A percentile compares a stretch with the other conserved stretches of the same genome.
Conservation (phyloP, 1,140 invertebrate genomes). For the Drosophila biarmipes region DNA sequence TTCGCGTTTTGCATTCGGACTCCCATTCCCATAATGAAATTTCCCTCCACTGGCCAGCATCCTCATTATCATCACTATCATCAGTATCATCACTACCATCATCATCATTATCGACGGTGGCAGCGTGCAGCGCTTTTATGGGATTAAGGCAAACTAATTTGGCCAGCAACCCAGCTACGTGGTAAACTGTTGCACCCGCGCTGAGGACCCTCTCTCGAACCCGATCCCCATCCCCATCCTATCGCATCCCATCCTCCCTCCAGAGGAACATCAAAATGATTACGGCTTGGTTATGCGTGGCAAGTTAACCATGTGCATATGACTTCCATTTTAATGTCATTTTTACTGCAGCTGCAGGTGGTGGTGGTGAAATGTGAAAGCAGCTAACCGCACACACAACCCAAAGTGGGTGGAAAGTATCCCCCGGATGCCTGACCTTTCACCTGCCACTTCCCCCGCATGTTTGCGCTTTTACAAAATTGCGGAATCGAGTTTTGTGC, state of each 20-base stretch:
- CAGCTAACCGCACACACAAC: constrained; percentile 1
- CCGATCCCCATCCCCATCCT: neutral
- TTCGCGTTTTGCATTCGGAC: constrained; percentile 11
- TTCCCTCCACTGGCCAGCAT: constrained; percentile 24
- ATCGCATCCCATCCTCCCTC: neutral
- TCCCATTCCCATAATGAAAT: constrained; percentile 33
- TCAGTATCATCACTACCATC: constrained; percentile 15
- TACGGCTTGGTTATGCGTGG: constrained; percentile 51
- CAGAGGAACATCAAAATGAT: constrained; percentile 62
- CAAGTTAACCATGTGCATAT: constrained; percentile 54
- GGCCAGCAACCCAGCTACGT: neutral
- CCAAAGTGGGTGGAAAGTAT: constrained; percentile 1
- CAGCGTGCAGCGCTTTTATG: constrained; percentile 32
- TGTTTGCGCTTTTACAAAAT: constrained; percentile 47
- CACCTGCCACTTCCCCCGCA: neutral
- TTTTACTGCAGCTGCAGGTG: constrained; percentile 56
- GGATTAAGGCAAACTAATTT: constrained; percentile 52
- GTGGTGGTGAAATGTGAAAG: constrained; percentile 17
- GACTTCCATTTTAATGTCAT: constrained; percentile 60
- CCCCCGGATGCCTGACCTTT: constrained; percentile 17
- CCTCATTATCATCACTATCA: constrained; percentile 1
- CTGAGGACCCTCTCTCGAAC: neutral
- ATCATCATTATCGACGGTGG: constrained; percentile 3
- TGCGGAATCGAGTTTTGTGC: constrained; percentile 48
- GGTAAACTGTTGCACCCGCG: constrained; percentile 1